phyloP scores from a whole-genome alignment of 2,797 vertebrate species.

The Phaenicophaeus curvirostris region DNA sequence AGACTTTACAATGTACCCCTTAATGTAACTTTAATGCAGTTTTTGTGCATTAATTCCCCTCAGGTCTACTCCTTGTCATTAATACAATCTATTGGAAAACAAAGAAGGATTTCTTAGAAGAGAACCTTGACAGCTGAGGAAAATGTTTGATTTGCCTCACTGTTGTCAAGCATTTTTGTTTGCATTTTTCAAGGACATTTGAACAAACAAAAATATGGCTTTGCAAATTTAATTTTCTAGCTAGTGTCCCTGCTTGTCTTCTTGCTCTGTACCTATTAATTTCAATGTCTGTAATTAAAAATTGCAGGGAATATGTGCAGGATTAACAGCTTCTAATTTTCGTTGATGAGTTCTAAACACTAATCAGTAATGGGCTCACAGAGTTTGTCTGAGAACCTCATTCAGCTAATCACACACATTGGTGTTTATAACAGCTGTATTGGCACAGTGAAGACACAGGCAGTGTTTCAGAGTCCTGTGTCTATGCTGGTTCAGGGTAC shows the following conservation, averaged over 20 bases:
- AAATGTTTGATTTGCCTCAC: slow-evolving; percentile 51
- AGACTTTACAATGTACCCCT: slow-evolving; percentile 56
- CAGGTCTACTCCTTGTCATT: slow-evolving; percentile 62
- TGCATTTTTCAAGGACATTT: slow-evolving; percentile 74
- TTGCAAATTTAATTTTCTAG: slow-evolving; percentile 64
- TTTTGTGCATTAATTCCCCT: slow-evolving; percentile 72
- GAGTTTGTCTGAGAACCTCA: slow-evolving; percentile 56
- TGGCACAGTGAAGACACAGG: slow-evolving; percentile 2
- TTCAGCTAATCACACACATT: slow-evolving; percentile 32
- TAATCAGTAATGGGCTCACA: slow-evolving; percentile 67
- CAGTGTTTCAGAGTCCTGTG: background rate
- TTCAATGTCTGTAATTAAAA: slow-evolving; percentile 72
- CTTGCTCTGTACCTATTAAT: slow-evolving; percentile 32
- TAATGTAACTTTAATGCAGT: slow-evolving; percentile 72
- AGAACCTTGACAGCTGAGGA: slow-evolving; percentile 65
- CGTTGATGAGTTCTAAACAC: slow-evolving; percentile 64
- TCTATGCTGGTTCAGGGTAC: background rate
- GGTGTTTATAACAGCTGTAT: background rate
- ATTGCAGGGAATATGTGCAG: slow-evolving; percentile 11
- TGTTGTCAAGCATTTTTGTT: slow-evolving; percentile 58
- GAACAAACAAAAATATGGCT: slow-evolving; percentile 66
- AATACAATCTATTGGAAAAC: slow-evolving; percentile 64
- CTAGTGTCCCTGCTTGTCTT: background rate
- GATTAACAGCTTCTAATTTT: slow-evolving; percentile 70
- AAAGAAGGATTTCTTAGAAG: slow-evolving; percentile 54